These are phyloP conservation scores for Drymodes brunneopygia DNA, from an alignment of 2,113 vertebrate genomes.

Conservation along the genomic window DNA sequence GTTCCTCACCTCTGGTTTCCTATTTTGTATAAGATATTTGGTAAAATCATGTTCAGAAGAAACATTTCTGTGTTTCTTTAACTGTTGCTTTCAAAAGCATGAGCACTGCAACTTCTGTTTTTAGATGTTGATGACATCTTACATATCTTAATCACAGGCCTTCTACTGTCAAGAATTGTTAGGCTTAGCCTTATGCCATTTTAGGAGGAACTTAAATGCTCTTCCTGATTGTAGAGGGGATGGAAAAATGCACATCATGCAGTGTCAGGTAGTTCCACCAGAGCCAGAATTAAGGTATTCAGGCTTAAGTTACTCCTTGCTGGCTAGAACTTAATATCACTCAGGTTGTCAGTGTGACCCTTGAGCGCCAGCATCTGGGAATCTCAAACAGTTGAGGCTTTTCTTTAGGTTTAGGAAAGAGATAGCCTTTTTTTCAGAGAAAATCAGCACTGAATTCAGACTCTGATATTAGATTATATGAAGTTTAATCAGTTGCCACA, in stretches of 20 bases:
- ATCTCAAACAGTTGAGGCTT: not conserved
- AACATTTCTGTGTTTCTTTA: not conserved
- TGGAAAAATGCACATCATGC: rapidly evolving
- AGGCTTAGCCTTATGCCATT: not conserved
- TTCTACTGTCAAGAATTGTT: not conserved
- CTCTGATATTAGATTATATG: not conserved
- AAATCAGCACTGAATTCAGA: not conserved
- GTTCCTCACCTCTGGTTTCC: not conserved
- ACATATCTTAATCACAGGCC: not conserved
- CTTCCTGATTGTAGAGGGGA: not conserved
- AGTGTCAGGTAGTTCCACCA: not conserved
- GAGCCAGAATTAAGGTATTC: not conserved
- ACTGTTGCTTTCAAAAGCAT: not conserved
- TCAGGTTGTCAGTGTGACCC: not conserved
- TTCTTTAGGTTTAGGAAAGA: not conserved
- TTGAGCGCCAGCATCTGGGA: not conserved
- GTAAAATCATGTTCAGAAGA: not conserved
- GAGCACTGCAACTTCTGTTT: not conserved
- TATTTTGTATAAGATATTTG: not conserved
- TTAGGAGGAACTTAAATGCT: not conserved
- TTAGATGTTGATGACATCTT: not conserved
- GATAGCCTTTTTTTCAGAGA: not conserved
- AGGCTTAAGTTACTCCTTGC: not conserved
- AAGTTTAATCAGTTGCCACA: not conserved
- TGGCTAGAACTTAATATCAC: not conserved